These are phyloP conservation scores for Eurystomus gularis DNA, from an alignment of 2,113 vertebrate species.

Conservation along the genomic window DNA sequence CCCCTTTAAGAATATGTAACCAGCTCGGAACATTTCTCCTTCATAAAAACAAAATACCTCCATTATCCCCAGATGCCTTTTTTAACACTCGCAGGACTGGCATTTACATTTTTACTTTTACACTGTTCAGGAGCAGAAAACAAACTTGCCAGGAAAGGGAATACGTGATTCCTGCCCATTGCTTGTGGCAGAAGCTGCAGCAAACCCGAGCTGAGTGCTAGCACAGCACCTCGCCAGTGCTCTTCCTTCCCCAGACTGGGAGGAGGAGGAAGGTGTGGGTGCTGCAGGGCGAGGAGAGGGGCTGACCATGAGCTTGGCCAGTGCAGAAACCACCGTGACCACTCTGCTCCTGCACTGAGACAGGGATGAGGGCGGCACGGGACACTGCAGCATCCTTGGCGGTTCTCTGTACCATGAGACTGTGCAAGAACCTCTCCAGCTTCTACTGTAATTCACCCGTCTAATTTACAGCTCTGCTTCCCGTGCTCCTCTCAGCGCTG, in stretches of 20 bases:
- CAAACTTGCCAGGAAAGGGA: background rate
- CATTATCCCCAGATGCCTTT: background rate
- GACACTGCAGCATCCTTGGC: background rate
- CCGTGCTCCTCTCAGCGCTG: background rate
- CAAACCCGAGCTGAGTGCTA: background rate
- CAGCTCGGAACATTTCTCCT: background rate
- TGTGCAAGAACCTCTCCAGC: too few relatives aligned
- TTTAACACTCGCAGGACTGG: background rate
- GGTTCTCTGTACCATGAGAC: too few relatives aligned
- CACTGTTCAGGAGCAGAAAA: background rate
- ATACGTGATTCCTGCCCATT: background rate
- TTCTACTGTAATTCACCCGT: background rate
- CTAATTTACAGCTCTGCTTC: background rate
- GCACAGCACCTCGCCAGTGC: background rate
- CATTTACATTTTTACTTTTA: background rate
- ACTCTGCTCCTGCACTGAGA: background rate
- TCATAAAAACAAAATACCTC: background rate
- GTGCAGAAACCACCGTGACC: accelerated
- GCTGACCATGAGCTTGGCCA: background rate
- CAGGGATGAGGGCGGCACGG: background rate
- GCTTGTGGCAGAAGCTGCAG: background rate
- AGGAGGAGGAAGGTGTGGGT: accelerated
- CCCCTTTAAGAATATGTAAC: background rate
- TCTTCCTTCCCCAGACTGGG: background rate
- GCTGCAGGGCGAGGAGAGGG: background rate